phyloP scores from a whole-genome alignment of 2,888 invertebrate genomes.

The Notodonta dromedarius region DNA sequence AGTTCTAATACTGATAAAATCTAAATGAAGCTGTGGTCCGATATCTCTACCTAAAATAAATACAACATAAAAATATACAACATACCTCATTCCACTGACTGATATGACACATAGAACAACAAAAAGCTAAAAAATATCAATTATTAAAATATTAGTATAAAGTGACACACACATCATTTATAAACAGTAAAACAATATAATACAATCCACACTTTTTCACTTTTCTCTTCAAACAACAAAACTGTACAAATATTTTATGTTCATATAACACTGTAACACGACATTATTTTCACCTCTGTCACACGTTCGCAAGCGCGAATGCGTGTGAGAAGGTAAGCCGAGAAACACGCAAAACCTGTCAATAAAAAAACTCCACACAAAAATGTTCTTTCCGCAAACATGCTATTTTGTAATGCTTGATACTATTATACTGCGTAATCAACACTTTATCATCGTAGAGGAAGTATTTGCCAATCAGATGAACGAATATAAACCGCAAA shows the following conservation, averaged over 20 bases:
- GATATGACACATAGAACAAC: not conserved
- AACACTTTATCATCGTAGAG: not conserved
- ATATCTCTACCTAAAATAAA: not conserved
- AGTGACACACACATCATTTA: conserved; percentile 15
- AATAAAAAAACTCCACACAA: conserved; percentile 26
- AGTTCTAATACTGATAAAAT: too few relatives aligned
- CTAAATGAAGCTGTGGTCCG: too few relatives aligned
- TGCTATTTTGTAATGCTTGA: conserved; percentile 25
- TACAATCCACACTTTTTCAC: conserved; percentile 14
- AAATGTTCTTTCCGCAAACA: conserved; percentile 23
- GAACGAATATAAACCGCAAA: too few relatives aligned
- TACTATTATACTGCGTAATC: not conserved
- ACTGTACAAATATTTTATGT: conserved; percentile 3
- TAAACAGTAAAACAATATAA: conserved; percentile 12
- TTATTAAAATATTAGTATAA: not conserved
- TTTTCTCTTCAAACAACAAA: conserved; percentile 2
- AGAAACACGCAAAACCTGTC: conserved; percentile 28
- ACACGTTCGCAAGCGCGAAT: conserved; percentile 3
- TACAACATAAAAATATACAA: conserved; percentile 9
- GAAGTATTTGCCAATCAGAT: not conserved
- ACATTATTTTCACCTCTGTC: not conserved
- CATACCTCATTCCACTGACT: not conserved
- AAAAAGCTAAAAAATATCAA: conserved; percentile 20
- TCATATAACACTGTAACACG: conserved; percentile 5
- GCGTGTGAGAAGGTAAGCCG: conserved; percentile 14